These are phyloP conservation scores for Synergus laeviventris DNA, from an alignment of 2,888 invertebrate genomes.

Conservation along the genomic window DNA sequence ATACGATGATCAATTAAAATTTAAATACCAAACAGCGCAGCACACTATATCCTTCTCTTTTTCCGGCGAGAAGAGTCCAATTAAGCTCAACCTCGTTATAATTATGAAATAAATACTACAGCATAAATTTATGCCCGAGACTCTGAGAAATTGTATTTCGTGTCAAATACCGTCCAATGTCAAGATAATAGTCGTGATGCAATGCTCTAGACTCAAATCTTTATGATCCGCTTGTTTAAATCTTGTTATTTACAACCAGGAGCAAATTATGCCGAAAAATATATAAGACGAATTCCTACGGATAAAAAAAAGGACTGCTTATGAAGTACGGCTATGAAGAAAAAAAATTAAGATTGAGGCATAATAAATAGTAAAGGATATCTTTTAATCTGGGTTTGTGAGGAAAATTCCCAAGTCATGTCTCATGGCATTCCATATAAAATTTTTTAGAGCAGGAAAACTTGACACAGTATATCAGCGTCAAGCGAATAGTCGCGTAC, in stretches of 20 bases:
- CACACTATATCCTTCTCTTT: conserved; percentile 9
- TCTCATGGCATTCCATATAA: background rate
- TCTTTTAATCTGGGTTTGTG: background rate
- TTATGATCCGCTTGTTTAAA: conserved; percentile 14
- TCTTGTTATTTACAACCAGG: conserved; percentile 26
- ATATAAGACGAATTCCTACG: background rate
- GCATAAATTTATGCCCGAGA: conserved; percentile 34
- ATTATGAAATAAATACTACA: conserved; percentile 28
- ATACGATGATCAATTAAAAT: conserved; percentile 37
- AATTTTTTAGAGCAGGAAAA: background rate
- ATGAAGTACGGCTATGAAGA: too few species aligned
- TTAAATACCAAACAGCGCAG: conserved; percentile 24
- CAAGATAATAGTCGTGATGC: conserved; percentile 39
- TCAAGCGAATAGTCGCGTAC: conserved; percentile 28
- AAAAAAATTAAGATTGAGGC: too few species aligned
- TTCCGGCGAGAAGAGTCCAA: conserved; percentile 19
- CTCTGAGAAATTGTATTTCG: conserved; percentile 35
- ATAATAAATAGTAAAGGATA: background rate
- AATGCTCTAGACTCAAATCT: conserved; percentile 32
- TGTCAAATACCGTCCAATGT: conserved; percentile 28
- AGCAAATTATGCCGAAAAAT: background rate
- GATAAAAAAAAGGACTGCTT: background rate
- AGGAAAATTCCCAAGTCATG: background rate
- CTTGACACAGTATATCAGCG: conserved; percentile 34
- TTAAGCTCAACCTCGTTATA: conserved; percentile 33